Conservation (phyloP, 2,113 vertebrate genomes). For the Falco punctatus region DNA sequence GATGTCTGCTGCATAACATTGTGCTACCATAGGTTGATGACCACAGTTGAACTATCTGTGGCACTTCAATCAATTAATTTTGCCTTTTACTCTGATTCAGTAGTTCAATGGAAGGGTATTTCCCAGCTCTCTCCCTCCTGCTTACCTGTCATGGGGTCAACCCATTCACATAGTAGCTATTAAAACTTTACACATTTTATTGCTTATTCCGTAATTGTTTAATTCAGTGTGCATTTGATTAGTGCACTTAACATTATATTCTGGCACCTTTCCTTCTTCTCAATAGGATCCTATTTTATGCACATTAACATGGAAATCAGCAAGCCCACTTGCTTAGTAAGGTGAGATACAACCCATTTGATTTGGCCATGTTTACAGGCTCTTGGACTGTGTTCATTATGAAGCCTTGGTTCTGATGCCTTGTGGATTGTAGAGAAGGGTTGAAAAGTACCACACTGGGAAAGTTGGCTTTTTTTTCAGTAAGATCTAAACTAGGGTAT, state of each 20-base stretch:
- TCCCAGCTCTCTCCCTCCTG: neutral
- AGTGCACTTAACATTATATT: neutral
- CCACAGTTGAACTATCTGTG: neutral
- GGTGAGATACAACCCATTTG: neutral
- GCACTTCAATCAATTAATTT: neutral
- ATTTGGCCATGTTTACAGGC: neutral
- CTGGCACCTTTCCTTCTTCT: neutral
- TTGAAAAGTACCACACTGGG: neutral
- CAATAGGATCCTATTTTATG: neutral
- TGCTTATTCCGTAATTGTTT: neutral
- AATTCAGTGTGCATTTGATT: neutral
- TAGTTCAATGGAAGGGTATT: neutral
- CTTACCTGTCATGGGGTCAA: neutral
- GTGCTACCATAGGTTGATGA: neutral
- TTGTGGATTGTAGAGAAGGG: neutral
- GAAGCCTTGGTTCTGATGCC: neutral
- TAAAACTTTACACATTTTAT: neutral
- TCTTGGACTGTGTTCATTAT: neutral
- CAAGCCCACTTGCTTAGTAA: neutral
- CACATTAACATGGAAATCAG: neutral
- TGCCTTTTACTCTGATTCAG: neutral
- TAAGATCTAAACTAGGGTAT: neutral
- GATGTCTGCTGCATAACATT: neutral
- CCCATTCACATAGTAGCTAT: neutral
- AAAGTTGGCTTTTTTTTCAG: neutral